Conservation (phyloP, 2,797 vertebrate genomes). For the Periparus ater region DNA sequence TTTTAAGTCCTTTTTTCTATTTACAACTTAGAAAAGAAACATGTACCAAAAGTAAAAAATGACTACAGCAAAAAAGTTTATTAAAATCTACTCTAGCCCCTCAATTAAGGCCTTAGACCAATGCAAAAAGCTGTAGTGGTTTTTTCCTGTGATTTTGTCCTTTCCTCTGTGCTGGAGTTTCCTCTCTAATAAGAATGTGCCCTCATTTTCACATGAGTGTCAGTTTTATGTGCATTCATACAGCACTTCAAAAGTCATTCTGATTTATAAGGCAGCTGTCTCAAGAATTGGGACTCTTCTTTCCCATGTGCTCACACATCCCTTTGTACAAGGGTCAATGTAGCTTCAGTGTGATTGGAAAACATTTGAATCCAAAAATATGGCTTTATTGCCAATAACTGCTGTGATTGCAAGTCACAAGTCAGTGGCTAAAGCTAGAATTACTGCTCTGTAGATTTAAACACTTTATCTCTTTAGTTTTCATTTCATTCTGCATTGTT, state of each 20-base stretch:
- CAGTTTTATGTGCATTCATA: neutral
- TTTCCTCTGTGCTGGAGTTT: neutral
- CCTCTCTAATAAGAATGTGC: neutral
- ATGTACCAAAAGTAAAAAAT: neutral
- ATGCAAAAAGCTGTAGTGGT: neutral
- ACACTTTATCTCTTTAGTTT: neutral
- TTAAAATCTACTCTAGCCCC: neutral
- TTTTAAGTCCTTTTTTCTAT: neutral
- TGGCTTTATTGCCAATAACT: neutral
- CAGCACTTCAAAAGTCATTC: neutral
- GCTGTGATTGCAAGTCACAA: neutral
- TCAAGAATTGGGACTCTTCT: neutral
- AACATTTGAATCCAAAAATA: neutral
- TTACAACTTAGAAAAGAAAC: neutral
- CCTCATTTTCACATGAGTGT: neutral
- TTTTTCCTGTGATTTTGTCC: neutral
- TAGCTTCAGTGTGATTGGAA: neutral
- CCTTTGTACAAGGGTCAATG: neutral
- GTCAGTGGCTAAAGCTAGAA: neutral
- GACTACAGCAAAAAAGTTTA: neutral
- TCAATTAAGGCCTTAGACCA: neutral
- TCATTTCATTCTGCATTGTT: neutral
- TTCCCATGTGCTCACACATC: neutral
- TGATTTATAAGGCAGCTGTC: neutral
- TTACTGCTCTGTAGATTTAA: neutral